Evolutionary conservation across 2,888 invertebrate genomes (phyloP), one percentile per base, ranked within the genome.

Genomic region (Phragmatobia fuliginosa): DNA sequence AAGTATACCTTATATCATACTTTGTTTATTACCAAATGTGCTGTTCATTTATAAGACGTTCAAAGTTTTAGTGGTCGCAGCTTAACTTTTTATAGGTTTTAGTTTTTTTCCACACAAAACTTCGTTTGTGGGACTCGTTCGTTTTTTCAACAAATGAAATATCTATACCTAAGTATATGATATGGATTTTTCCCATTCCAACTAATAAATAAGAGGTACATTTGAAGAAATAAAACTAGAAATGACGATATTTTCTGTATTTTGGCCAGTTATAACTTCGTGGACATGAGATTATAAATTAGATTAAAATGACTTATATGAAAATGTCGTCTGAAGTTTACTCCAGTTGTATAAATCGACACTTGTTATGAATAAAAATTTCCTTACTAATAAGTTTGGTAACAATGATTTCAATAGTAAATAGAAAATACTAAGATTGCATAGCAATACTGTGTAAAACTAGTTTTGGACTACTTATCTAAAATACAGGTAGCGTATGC

Each of bases 391-490:
- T 66, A 74, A 31, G 62, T 75, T 77, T 78, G 79, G 80, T 83
- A 82, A 83, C 80, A 74, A 70, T 80, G 80, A 74, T 76, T 68
- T 77, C 81, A 80, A 82, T 72, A 78, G 70, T 76, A 71, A 74
- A 72, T 78, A 75, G 74, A 78, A 80, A 77, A 79, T 79, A 82
- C 77, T 79, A 78, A 72, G 72, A 85, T 83, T 82, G 83, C 84
- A 82, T 76, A 76, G 83, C 86, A 81, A 82, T 81, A 81, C 81
- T 82, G 82, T 72, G 83, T 79, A 76, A 78, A 71, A 72, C 70
- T 79, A 85, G 84, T 81, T 69, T n/a, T 73, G 61, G 36, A 77
- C 76, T 81, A 81, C 77, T 72, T 75, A 79, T 68, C 78, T 81
- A 83, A 81, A 36, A 74, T 73, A 82, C 76, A 76, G 76, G 68